Percentiles rank a stretch among this genome's conserved stretches.
Conservation (phyloP, 2,888 invertebrate genomes). For the Calliopum simillimum region DNA sequence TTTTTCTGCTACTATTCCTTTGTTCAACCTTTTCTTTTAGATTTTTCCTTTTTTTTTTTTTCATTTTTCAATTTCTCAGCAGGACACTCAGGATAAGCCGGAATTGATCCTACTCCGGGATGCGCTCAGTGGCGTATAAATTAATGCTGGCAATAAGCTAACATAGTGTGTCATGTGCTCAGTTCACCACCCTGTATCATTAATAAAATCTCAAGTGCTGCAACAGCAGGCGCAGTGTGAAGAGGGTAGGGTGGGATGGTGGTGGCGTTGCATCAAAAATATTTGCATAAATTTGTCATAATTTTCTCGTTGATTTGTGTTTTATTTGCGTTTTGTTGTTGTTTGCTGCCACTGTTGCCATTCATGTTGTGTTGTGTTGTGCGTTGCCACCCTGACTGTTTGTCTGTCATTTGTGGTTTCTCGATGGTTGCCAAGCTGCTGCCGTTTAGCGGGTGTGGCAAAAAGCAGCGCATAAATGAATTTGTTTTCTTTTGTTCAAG, state of each 20-base stretch:
- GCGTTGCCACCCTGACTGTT: background rate
- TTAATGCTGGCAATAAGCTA: conserved; percentile 51
- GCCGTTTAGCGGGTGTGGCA: too few relatives aligned
- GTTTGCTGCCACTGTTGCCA: conserved; percentile 1
- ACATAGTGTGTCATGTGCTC: background rate
- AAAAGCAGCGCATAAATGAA: background rate
- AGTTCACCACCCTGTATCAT: background rate
- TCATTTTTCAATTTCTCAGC: background rate
- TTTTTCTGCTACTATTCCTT: conserved; percentile 43
- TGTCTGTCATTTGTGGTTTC: background rate
- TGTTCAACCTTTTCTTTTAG: background rate
- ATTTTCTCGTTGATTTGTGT: conserved; percentile 63
- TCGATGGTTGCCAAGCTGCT: background rate
- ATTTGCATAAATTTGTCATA: conserved; percentile 66
- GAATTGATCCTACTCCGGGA: conserved; percentile 15
- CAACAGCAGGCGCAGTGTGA: background rate
- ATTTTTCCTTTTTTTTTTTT: background rate
- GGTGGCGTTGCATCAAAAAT: conserved; percentile 46
- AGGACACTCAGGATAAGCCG: conserved; percentile 38
- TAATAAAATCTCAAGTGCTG: background rate
- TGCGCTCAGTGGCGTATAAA: conserved; percentile 53
- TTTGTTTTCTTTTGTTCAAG: background rate
- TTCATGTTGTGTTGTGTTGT: background rate
- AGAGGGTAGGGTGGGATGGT: background rate
- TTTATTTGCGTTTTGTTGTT: conserved; percentile 59